phyloP scores from a whole-genome alignment of 35 echinoderm and acorn worm species.

The Lytechinus pictus region DNA sequence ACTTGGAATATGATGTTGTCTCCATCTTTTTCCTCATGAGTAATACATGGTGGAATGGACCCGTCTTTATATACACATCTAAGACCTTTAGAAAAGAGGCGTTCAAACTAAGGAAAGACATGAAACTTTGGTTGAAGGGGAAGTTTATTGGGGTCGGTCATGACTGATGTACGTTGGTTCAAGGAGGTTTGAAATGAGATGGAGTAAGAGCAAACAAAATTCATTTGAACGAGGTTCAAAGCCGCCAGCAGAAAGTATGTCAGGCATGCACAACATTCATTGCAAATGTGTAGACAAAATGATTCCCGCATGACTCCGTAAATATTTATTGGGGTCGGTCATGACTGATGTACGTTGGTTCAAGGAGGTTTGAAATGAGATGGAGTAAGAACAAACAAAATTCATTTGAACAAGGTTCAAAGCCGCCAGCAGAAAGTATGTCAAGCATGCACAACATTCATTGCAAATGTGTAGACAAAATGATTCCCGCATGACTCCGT shows the following conservation, averaged over 20 bases:
- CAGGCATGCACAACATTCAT: too few species aligned
- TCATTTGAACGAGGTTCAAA: background rate
- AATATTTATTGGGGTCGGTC: background rate
- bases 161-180: background rate
- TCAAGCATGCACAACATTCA: too few species aligned
- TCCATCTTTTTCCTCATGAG: background rate
- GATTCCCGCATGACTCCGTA: too few species aligned
- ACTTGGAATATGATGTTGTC: background rate
- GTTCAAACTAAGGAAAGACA: background rate
- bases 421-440: too few species aligned
- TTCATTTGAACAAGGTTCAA: background rate
- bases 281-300: too few species aligned
- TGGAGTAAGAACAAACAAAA: background rate
- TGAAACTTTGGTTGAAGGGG: background rate
- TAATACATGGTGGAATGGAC: conserved; percentile 28
- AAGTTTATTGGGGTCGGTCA: background rate
- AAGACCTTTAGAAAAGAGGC: conserved; percentile 17
- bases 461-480: too few species aligned
- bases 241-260: too few species aligned
- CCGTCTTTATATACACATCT: background rate
- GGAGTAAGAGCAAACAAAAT: background rate
- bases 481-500: too few species aligned
- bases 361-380: too few species aligned
- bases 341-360: background rate
- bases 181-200: too few species aligned